These are phyloP conservation scores for Drosophila sulfurigaster DNA, from an alignment of 1,140 invertebrate genomes.

Conservation along the genomic window DNA sequence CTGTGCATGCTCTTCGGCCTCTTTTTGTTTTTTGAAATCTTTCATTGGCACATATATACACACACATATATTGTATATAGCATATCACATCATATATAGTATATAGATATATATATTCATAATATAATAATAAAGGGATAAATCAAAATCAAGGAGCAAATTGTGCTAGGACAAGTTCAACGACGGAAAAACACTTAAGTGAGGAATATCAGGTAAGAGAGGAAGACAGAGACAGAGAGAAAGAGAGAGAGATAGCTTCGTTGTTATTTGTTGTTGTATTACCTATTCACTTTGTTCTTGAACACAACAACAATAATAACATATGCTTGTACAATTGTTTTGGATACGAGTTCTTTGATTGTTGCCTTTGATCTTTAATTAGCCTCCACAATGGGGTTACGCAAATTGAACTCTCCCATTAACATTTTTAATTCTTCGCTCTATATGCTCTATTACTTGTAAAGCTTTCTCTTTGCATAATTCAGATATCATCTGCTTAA, in stretches of 20 bases:
- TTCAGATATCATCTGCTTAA: neutral
- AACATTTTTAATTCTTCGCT: constrained; percentile 2
- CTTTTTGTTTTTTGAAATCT: constrained; percentile 84
- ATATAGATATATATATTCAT: constrained; percentile 21
- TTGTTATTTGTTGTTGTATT: neutral
- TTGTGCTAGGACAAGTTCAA: neutral
- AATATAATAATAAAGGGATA: constrained; percentile 7
- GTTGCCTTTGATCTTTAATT: constrained; percentile 9
- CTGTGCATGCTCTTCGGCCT: constrained; percentile 84
- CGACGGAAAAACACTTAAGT: neutral
- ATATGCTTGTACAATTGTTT: neutral
- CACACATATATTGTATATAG: constrained; percentile 2
- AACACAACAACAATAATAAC: too few relatives aligned
- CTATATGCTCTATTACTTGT: too few relatives aligned
- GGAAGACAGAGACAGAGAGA: neutral
- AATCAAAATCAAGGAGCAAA: constrained; percentile 16
- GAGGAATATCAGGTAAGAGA: neutral
- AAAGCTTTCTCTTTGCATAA: neutral
- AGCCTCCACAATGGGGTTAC: neutral
- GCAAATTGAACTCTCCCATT: constrained; percentile 11
- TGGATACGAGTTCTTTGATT: constrained; percentile 11
- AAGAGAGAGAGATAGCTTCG: neutral
- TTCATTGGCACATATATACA: constrained; percentile 35
- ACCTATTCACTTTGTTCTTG: neutral
- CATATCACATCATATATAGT: constrained; percentile 7